Conservation (phyloP, 2,797 vertebrate species). For the Muscicapa striata region DNA sequence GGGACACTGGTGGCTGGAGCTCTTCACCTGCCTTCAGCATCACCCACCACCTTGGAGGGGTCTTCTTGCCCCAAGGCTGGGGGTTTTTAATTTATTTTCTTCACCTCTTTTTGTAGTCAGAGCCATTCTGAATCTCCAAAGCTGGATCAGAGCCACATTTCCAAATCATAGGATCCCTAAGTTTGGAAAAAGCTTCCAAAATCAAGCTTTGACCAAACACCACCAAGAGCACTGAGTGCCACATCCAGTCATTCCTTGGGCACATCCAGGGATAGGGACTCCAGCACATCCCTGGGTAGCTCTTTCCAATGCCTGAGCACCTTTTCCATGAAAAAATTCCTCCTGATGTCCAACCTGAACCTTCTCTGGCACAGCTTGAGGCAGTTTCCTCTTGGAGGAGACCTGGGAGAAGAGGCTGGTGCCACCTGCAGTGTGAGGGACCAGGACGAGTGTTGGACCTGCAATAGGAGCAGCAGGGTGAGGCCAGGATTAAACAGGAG, state of each 20-base stretch:
- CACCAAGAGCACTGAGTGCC: neutral
- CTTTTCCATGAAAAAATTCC: neutral
- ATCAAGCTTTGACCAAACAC: neutral
- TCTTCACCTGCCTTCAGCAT: neutral
- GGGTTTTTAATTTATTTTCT: fast-evolving
- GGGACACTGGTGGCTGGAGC: neutral
- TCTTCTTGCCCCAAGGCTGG: neutral
- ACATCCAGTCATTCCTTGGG: fast-evolving
- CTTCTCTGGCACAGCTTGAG: neutral
- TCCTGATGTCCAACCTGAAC: neutral
- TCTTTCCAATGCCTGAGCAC: neutral
- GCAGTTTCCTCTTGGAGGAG: neutral
- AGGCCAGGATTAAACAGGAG: neutral
- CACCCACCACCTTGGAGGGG: neutral
- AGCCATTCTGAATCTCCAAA: neutral
- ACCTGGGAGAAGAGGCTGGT: neutral
- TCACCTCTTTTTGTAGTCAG: neutral
- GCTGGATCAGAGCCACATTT: neutral
- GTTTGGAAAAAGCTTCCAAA: neutral
- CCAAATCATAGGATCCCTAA: neutral
- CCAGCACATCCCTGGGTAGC: neutral
- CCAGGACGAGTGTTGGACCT: neutral
- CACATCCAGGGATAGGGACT: too few species aligned
- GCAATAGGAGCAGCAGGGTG: neutral
- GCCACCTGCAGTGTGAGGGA: neutral